phyloP scores from a whole-genome alignment of 2,797 vertebrate species.

The Crypturellus tataupa region DNA sequence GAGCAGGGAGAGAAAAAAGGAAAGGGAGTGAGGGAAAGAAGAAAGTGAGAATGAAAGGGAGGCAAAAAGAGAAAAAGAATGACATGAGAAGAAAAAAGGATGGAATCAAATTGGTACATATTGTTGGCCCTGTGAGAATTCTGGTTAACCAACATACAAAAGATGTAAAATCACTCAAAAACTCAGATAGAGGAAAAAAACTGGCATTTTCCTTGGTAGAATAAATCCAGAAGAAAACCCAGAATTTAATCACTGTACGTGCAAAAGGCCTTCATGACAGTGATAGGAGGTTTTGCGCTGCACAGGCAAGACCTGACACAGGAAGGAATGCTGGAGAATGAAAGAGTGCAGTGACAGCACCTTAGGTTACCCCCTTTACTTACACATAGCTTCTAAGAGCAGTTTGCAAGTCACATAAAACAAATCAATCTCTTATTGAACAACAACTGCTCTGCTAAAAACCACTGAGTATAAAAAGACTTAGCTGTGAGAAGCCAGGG shows the following conservation, averaged over 20 bases:
- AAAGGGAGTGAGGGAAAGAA: background rate
- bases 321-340: background rate
- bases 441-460: background rate
- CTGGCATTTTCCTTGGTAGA: background rate
- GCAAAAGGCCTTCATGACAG: background rate
- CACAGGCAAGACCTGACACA: background rate
- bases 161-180: background rate
- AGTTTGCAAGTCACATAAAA: background rate
- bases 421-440: background rate
- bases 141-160: background rate
- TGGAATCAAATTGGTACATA: background rate
- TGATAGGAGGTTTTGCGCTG: background rate
- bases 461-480: background rate
- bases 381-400: background rate
- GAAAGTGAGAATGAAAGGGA: background rate
- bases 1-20: too few relatives aligned
- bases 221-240: background rate
- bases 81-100: background rate
- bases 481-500: background rate
- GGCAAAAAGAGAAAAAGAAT: background rate
- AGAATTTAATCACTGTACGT: background rate
- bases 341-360: background rate
- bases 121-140: background rate
- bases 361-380: background rate
- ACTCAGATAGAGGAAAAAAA: background rate